Conservation (phyloP, 2,797 vertebrate genomes). For the Borostomias antarcticus region DNA sequence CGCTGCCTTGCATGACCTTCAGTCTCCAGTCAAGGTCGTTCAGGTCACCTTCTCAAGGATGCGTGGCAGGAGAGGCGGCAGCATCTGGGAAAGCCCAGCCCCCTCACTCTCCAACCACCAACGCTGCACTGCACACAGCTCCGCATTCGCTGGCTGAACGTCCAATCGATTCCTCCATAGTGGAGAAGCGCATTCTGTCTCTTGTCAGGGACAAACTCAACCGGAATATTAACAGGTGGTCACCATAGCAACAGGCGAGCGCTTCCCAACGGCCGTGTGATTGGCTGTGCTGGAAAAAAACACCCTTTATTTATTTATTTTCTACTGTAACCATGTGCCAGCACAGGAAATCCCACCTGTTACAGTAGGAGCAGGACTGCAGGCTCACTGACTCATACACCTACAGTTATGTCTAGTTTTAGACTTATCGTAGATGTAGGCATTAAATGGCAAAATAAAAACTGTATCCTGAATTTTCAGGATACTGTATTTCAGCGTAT, state of each 20-base stretch:
- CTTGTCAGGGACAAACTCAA: slow-evolving; percentile 67
- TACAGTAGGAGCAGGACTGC: background rate
- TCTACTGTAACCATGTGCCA: slow-evolving; percentile 49
- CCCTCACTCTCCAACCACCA: background rate
- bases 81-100: background rate
- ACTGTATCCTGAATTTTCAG: too few species aligned
- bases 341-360: slow-evolving; percentile 12
- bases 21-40: slow-evolving; percentile 36
- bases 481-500: too few species aligned
- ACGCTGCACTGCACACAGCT: slow-evolving; percentile 20
- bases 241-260: slow-evolving; percentile 77
- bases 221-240: slow-evolving; percentile 81
- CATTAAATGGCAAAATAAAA: too few species aligned
- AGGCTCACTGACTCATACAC: background rate
- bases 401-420: background rate
- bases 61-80: background rate
- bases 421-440: background rate
- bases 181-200: slow-evolving; percentile 50
- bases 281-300: slow-evolving; percentile 56
- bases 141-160: slow-evolving; percentile 64
- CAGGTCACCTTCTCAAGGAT: slow-evolving; percentile 20
- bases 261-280: slow-evolving; percentile 61
- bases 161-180: slow-evolving; percentile 69
- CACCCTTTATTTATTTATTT: too few species aligned
- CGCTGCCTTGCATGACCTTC: background rate